Percentiles rank a stretch among this genome's conserved stretches.
Conservation (phyloP, 2,113 vertebrate species). For the Mesoclemmys tuberculata region DNA sequence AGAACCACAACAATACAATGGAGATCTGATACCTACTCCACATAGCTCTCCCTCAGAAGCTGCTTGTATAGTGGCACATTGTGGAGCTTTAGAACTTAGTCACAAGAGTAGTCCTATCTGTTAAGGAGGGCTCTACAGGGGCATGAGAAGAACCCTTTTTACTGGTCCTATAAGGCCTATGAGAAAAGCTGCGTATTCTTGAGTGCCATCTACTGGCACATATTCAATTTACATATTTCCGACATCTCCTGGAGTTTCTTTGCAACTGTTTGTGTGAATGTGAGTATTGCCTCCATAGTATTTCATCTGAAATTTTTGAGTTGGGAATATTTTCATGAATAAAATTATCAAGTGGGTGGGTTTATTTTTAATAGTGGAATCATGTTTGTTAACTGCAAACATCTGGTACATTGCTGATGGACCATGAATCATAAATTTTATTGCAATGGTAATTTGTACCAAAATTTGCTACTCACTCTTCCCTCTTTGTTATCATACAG, state of each 20-base stretch:
- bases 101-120: not conserved
- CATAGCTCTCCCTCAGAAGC: not conserved
- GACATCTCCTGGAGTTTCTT: not conserved
- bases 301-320: not conserved
- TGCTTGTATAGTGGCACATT: not conserved
- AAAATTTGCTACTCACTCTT: conserved; percentile 34
- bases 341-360: not conserved
- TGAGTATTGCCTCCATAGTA: not conserved
- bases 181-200: not conserved
- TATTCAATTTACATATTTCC: not conserved
- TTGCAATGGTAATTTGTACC: conserved; percentile 1
- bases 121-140: not conserved
- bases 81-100: not conserved
- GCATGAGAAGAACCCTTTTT: rapidly evolving
- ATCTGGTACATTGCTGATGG: not conserved
- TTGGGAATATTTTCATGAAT: not conserved
- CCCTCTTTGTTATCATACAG: conserved; percentile 32
- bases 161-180: not conserved
- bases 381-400: not conserved
- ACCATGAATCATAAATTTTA: not conserved
- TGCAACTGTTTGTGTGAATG: not conserved
- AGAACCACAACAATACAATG: not conserved
- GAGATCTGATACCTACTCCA: not conserved
- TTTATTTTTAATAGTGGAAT: not conserved
- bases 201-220: not conserved